Evolutionary conservation across 2,113 vertebrate species (phyloP), one percentile per base, ranked within the genome.

Genomic region (Salvelinus namaycush): DNA sequence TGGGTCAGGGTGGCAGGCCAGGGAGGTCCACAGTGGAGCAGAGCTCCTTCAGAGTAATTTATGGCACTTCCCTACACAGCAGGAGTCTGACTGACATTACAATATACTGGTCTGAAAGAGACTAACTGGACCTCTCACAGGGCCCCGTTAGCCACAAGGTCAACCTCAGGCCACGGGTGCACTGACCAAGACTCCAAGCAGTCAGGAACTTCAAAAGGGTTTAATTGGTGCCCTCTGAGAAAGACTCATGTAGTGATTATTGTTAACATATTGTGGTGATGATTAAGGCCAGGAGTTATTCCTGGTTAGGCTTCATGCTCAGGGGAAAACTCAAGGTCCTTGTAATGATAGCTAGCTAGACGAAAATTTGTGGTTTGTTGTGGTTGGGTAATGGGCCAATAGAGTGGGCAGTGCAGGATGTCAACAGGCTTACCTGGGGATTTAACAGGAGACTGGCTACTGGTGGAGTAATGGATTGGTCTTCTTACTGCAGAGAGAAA

Each of bases 401-500:
- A 68, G 16, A 20, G 67, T 65, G 66, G 29, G 66, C 66, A 20
- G 31, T 68, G 27, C 27, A 54, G 31, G 57, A 39, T 8, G 49
- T 12, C 59, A 69, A 16, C 85, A 82, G 91, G 91, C 96, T 96
- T 94, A 99, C 98, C 96, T 96, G 97, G 96, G 88, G 96, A 97
- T 89, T 93, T 97, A 93, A 96, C 84, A 76, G 96, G 91, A 90
- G 96, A 93, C 81, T 94, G 94, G 88, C 94, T 94, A 88, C 94
- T 94, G 93, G 94, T 95, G 90, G 95, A 95, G 91, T 89, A 93
- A 83, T 94, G 93, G 86, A 94, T 91, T 81, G 94, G 88, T 93
- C 94, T 95, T 91, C 94, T 97, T 81, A 94, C 97, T 99, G 93
- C 26, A 75, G 67, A 3, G 20, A 27, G 49, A 31, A 5, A 68